Evolutionary conservation across 2,888 invertebrate species (phyloP).

Genomic region (Thera obeliscata): DNA sequence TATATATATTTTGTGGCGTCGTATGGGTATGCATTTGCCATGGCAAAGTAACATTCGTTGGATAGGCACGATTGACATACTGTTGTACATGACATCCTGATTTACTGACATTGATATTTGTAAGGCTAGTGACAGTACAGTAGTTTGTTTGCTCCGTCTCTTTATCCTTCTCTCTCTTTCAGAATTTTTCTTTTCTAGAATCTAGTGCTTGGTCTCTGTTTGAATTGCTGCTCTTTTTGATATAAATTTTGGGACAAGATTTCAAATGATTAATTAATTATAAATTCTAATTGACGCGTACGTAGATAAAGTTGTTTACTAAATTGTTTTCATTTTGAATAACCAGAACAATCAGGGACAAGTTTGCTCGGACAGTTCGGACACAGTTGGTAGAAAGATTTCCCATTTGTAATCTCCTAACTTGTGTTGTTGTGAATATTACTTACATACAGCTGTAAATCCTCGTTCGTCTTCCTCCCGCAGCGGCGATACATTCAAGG

Average conservation of each 20-base stretch:
- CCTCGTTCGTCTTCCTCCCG: constrained; percentile 12
- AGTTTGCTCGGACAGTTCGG: not conserved
- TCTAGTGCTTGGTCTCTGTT: too few species aligned
- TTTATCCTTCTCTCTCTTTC: too few species aligned
- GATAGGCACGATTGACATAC: too few species aligned
- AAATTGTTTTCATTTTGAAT: not conserved
- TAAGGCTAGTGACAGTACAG: too few species aligned
- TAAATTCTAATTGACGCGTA: not conserved
- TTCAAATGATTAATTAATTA: not conserved
- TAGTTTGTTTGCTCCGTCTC: too few species aligned
- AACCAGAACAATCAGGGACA: not conserved
- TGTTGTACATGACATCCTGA: too few species aligned
- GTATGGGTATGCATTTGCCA: too few species aligned
- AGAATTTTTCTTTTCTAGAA: not conserved
- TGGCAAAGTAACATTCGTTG: too few species aligned
- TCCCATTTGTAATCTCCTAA: not conserved
- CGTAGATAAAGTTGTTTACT: not conserved
- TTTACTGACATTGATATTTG: too few species aligned
- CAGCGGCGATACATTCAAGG: constrained; percentile 31
- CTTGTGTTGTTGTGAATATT: not conserved
- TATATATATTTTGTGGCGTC: too few species aligned
- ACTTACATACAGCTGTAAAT: not conserved
- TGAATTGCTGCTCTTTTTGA: too few species aligned
- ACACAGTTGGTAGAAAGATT: not conserved
- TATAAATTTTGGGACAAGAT: not conserved